These are phyloP conservation scores for Chrysomela aeneicollis DNA, from an alignment of 2,888 invertebrate species.

Conservation along the genomic window DNA sequence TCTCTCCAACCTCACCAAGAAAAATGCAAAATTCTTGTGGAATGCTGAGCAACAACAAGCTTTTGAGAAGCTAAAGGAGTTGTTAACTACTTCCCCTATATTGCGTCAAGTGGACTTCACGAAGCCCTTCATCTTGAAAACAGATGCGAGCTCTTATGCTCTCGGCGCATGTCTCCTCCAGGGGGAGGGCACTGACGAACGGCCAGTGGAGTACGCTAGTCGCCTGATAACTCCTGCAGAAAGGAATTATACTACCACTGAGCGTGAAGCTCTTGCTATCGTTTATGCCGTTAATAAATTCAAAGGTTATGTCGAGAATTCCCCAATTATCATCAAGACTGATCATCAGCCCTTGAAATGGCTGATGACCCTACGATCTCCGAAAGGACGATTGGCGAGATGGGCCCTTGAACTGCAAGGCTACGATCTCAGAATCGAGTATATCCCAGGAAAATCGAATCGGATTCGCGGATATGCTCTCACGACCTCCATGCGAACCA, in stretches of 20 bases:
- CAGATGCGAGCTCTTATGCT: constrained; percentile 41
- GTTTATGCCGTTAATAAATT: constrained; percentile 53
- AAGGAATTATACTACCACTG: constrained; percentile 43
- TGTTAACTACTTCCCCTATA: constrained; percentile 38
- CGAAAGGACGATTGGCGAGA: constrained; percentile 57
- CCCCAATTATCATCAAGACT: constrained; percentile 52
- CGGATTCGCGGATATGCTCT: constrained; percentile 34
- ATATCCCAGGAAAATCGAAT: constrained; percentile 30
- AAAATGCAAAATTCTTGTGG: constrained; percentile 23
- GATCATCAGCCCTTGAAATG: constrained; percentile 63
- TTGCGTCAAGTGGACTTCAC: constrained; percentile 36
- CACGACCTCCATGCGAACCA: constrained; percentile 19
- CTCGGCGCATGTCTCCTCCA: no score
- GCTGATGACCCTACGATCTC: constrained; percentile 53
- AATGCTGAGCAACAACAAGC: constrained; percentile 22
- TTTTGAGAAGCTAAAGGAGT: constrained; percentile 32
- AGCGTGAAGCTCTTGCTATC: constrained; percentile 45
- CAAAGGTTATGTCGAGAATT: constrained; percentile 56
- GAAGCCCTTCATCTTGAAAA: constrained; percentile 37
- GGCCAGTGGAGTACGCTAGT: constrained; percentile 48
- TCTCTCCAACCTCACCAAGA: background rate
- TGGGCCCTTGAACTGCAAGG: constrained; percentile 59
- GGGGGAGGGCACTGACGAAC: constrained; percentile 32
- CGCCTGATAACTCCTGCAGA: constrained; percentile 43
- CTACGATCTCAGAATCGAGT: constrained; percentile 47